Evolutionary conservation across 2,888 invertebrate species (phyloP).

Genomic region (Hololepta plana): DNA sequence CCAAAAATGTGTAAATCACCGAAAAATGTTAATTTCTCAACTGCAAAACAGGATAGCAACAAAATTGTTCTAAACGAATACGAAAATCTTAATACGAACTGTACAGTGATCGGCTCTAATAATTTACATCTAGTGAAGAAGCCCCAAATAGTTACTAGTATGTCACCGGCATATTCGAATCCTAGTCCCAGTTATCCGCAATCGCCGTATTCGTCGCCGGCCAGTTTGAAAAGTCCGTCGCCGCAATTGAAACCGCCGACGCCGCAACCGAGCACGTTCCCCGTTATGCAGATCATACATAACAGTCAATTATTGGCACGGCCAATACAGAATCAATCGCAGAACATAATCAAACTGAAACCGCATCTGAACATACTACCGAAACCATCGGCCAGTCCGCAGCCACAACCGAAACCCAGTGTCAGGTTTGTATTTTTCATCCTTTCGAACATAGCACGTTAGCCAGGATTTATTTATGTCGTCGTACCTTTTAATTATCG

Average conservation of each 20-base stretch:
- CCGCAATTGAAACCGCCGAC: conserved; percentile 24
- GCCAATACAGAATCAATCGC: conserved; percentile 21
- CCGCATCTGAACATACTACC: conserved; percentile 28
- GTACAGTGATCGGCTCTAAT: conserved; percentile 28
- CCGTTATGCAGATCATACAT: conserved; percentile 26
- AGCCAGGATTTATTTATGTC: too few species aligned
- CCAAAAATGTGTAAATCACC: conserved; percentile 30
- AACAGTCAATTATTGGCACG: conserved; percentile 22
- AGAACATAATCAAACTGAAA: conserved; percentile 27
- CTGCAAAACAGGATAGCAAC: conserved; percentile 7
- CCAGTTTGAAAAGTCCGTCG: conserved; percentile 25
- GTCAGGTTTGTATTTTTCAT: too few species aligned
- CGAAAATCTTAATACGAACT: conserved; percentile 26
- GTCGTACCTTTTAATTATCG: too few species aligned
- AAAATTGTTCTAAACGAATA: conserved; percentile 15
- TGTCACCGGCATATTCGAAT: conserved; percentile 24
- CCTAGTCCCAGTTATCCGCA: conserved; percentile 21
- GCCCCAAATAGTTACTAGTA: conserved; percentile 22
- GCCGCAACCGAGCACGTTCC: conserved; percentile 24
- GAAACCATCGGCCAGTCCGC: conserved; percentile 26
- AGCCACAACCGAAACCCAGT: conserved; percentile 25
- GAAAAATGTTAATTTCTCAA: conserved; percentile 17
- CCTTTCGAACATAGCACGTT: too few species aligned
- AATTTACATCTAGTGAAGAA: conserved; percentile 27
- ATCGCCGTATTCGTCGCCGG: conserved; percentile 25